Evolutionary conservation across 1,140 invertebrate genomes (phyloP), one percentile per base, ranked within the genome.

Genomic region (Hylaeus anthracinus): DNA sequence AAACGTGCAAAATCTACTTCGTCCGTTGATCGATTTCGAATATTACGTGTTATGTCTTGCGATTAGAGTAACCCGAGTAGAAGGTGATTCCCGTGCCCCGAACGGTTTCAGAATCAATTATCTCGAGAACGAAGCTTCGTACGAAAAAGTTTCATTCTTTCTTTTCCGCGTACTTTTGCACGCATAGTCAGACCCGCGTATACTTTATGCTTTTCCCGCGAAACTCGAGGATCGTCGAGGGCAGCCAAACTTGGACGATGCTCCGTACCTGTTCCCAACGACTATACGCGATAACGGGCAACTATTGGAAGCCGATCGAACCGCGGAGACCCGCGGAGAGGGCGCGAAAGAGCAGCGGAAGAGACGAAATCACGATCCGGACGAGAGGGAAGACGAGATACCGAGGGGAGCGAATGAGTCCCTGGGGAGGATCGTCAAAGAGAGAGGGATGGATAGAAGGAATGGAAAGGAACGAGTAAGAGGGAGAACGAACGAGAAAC

Each of bases 291-390:
- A 51, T 51, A 51, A 56, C n/a, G 61, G 10, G 4, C 61, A 51
- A 66, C 63, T 55, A 66, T 66, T 64, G 48, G 63, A 45, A 67
- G 73, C n/a, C 64, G 37, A 76, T 76, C 63, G 73, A 76, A 45
- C 64, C 1, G 73, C 63, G 4, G 14, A 4, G 43, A 8, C 37
- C 10, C n/a, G 26, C 41, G 37, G 9, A 6, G 45, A 45, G 55
- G 55, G 66, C 14, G 55, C 12, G 37, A 39, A 51, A 39, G 51
- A 45, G 12, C 63, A 75, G 64, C 73, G 75, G 66, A 78, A 71
- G 75, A 78, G 75, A 65, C 65, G 63, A 78, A 78, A 43, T 78
- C 75, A 71, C 66, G 48, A 48, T 55, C 10, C n/a, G 45, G n/a
- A 73, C 60, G 45, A 73, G 45, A 64, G 48, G 58, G 55, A 58